Base-by-base conservation (phyloP, 2,797 vertebrate species). In the Graptemys geographica region DNA sequence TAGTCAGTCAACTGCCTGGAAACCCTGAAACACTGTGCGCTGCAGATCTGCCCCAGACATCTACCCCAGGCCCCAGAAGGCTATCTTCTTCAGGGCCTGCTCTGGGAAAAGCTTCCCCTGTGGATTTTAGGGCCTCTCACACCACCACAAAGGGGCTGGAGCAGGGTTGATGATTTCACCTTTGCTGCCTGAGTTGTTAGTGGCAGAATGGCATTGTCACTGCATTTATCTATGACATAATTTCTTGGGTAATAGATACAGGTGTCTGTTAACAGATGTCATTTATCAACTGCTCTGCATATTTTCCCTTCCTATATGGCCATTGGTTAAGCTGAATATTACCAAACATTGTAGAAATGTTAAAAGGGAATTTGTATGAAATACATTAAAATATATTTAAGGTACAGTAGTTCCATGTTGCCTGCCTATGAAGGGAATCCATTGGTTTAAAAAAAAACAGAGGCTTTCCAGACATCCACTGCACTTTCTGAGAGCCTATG, bases 401-500 rank as follows among this genome's bases (percentile, higher is more conserved):
- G n/a, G 49, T 88, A 84, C 6, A 6, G 94, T 37, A 41, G 72
- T 88, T 96, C 95, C 82, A 33, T 81, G 28, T 79, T 91, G 52
- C 82, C 51, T 87, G 69, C 84, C 81, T 94, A 59, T 8, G 37
- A 80, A 85, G 86, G 33, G 90, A 92, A 84, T 4, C 31, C 41
- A 25, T 27, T 88, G 84, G 85, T 88, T 90, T 88, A 96, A 94
- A 15, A 95, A 94, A 87, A 41, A 84, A 85, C 51, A 84, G 80
- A 57, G 31, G 52, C 55, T 95, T 96, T 93, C 81, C 69, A 52
- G 78, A 33, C 65, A 94, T 90, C 85, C 85, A 52, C 52, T 94
- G 18, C 11, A 81, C 82, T 94, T 94, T 94, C 93, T 90, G 74
- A 94, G 80, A 82, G 23, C 37, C 92, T 95, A 88, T 93, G 96